Percentiles rank a stretch among this genome's conserved stretches.
These are phyloP conservation scores for Ceratoteleas bidentatus DNA, from an alignment of 1,140 invertebrate species.

Conservation along the genomic window DNA sequence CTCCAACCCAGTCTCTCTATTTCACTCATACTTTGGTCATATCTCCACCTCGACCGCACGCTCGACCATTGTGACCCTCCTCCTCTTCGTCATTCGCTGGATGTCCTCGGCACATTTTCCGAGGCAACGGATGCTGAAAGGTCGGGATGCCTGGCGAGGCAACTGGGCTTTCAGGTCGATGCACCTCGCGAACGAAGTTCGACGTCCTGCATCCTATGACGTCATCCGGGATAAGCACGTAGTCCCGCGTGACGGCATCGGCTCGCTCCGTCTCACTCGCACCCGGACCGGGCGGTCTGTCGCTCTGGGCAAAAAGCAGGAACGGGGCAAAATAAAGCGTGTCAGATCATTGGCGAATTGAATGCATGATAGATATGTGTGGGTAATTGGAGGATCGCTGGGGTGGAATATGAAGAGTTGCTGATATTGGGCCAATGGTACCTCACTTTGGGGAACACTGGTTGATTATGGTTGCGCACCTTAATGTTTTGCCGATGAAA, in stretches of 20 bases:
- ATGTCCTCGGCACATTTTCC: conserved; percentile 70
- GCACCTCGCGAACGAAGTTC: conserved; percentile 74
- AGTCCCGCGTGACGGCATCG: conserved; percentile 2
- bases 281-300: neutral
- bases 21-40: conserved; percentile 34
- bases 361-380: no score
- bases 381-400: no score
- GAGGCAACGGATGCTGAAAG: conserved; percentile 60
- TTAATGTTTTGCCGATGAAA: no score
- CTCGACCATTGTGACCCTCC: neutral
- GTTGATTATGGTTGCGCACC: no score
- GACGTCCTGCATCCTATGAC: conserved; percentile 76
- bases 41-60: conserved; percentile 27
- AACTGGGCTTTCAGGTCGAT: conserved; percentile 78
- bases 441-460: no score
- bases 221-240: conserved; percentile 71
- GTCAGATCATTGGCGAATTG: neutral
- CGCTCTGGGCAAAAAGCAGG: no score
- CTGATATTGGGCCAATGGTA: no score
- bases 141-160: conserved; percentile 68
- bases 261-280: conserved; percentile 1
- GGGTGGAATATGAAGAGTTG: no score
- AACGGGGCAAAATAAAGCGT: no score
- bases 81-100: conserved; percentile 51
- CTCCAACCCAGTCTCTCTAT: conserved; percentile 17